Base-by-base conservation (phyloP, 2,113 vertebrate species). In the Panthera tigris region DNA sequence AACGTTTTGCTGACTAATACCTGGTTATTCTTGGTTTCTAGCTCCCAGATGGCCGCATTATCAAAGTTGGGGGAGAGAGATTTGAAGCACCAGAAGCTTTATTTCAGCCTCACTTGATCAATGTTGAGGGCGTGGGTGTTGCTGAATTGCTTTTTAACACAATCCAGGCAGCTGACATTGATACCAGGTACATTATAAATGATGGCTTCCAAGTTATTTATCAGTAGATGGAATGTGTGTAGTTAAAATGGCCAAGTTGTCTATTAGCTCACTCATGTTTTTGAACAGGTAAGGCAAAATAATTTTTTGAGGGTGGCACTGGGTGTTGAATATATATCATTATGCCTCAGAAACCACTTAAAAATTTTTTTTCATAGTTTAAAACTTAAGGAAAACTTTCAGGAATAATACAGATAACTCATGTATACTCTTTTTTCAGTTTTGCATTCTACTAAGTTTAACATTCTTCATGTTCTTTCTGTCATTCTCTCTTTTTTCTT, bases 41-140 rank as follows among this genome's bases (percentile, higher is more conserved):
- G 99, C 99, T 99, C 96, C 99, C 99, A 93, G 99, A 99, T 98
- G 99, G 99, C 91, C 99, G 99, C 97, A 99, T 99, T 98, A 99
- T 99, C 98, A 99, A 99, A 99, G 99, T 99, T 0, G 99, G 99
- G 97, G 99, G 99, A 91, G 99, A 99, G 98, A 98, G 99, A 84
- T 99, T 99, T 81, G 99, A 99, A 98, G 99, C 99, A 82, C 99
- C 99, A 0, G 99, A 99, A 98, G 99, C 99, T 96, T 99, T 99
- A 88, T 99, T 99, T 98, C 99, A 99, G 98, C 99, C 99, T 97
- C 99, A 99, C 97, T 99, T 99, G 99, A 99, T 99, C 99, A 99
- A 99, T 3, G 99, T 99, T 3, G 99, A 99, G 98, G 99, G 99
- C 1, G 99, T 99, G 31, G 99, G 99, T 92, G 99, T 99, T 98